Base-by-base conservation (phyloP, 1,140 invertebrate genomes). In the Drosophila arawakana region DNA sequence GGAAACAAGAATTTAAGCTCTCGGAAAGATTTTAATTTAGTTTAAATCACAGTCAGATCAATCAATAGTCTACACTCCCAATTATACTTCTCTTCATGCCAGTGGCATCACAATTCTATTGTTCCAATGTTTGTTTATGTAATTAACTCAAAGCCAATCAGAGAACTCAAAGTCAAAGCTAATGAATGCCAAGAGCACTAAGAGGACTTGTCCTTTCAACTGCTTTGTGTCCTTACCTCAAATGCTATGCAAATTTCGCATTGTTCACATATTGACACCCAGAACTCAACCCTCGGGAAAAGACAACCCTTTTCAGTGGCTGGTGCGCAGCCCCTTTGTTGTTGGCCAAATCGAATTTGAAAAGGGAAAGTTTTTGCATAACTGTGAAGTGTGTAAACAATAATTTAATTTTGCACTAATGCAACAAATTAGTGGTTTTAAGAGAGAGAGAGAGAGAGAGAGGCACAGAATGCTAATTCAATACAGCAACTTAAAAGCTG, bases 391-490 rank as follows among this genome's bases (percentile, higher is more conserved):
- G 69, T 76, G 77, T 83, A 89, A 89, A 80, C 84, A 88, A 78
- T 88, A 88, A 89, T 89, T 83, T 62, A 75, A 88, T 88, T 83
- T 80, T 3, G 61, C 57, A 74, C 72, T 78, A 81, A 73, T 74
- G 66, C 73, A 58, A 66, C 66, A 65, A 86, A 88, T 86, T 88
- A 67, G 83, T 72, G 82, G 81, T 76, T 85, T 1, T 21, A n/a
- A 43, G 13, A 34, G 35, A 37, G 25, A 7, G 57, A 6, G 49
- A 30, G 21, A 30, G n/a, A 39, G 7, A 11, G 18, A 8, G 43
- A 25, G 15, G 9, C 18, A 10, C 7, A 7, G 46, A 58, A 78
- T 68, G 50, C 37, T 59, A 79, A 79, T 79, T 62, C 43, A 80
- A 75, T 80, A 39, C 44, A 44, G 18, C 9, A n/a, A 25, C 41